phyloP scores from a whole-genome alignment of 2,888 invertebrate species.

The Acanthacorydalis orientalis region DNA sequence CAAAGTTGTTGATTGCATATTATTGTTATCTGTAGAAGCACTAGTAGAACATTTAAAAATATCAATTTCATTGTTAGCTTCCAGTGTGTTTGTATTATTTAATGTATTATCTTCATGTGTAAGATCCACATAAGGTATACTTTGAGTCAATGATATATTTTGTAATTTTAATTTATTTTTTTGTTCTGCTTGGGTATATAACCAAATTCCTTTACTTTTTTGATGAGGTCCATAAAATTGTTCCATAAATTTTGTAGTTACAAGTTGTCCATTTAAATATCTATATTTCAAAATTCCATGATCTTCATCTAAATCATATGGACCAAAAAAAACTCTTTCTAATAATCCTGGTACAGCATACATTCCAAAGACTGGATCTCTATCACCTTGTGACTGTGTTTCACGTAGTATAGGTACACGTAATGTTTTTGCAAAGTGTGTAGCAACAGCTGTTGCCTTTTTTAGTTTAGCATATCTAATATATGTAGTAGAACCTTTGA shows the following conservation, averaged over 20 bases:
- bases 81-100: neutral
- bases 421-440: conserved; percentile 30
- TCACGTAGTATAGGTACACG: conserved; percentile 16
- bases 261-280: conserved; percentile 18
- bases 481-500: conserved; percentile 31
- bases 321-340: conserved; percentile 24
- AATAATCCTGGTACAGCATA: conserved; percentile 19
- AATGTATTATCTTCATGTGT: neutral
- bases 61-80: too few species aligned
- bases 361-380: conserved; percentile 17
- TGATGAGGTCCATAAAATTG: neutral
- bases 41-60: too few species aligned
- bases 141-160: too few species aligned
- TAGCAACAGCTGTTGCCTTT: conserved; percentile 30
- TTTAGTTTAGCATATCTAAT: conserved; percentile 34
- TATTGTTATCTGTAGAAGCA: too few species aligned
- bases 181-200: conserved; percentile 2
- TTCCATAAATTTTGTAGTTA: conserved; percentile 14
- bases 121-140: conserved; percentile 1
- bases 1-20: too few species aligned
- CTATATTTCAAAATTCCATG: conserved; percentile 20
- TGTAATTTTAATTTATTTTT: neutral
- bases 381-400: neutral
- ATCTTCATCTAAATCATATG: conserved; percentile 18
- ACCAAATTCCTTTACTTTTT: conserved; percentile 4